Evolutionary conservation across 2,113 vertebrate genomes (phyloP).

Genomic region (Andinoacara biseriatus): DNA sequence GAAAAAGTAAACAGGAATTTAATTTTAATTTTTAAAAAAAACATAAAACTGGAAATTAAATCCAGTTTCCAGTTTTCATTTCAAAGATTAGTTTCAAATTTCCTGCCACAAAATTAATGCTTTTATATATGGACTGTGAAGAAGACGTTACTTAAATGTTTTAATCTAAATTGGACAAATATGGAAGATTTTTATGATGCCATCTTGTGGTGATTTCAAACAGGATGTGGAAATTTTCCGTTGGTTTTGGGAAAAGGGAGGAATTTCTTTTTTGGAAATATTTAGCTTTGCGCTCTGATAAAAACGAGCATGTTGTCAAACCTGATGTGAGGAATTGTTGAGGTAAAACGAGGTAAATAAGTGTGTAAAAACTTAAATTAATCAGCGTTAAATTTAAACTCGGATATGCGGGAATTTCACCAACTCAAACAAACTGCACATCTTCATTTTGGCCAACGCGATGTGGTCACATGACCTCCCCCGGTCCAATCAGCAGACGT

Average conservation of each 20-base stretch:
- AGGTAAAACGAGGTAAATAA: background rate
- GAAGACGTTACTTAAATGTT: accelerated
- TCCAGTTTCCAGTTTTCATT: background rate
- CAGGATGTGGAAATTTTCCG: no score
- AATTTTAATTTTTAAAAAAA: background rate
- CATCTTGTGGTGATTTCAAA: background rate
- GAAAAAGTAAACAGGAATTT: background rate
- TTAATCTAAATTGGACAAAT: background rate
- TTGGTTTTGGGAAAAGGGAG: no score
- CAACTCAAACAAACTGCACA: background rate
- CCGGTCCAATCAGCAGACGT: constrained; percentile 62
- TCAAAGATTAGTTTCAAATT: background rate
- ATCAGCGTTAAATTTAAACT: constrained; percentile 28
- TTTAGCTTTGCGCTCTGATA: no score
- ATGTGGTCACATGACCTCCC: constrained; percentile 53
- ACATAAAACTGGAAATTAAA: background rate
- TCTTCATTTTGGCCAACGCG: constrained; percentile 3
- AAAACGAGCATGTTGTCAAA: accelerated
- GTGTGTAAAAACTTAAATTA: background rate
- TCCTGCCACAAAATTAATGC: background rate
- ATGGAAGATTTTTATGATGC: background rate
- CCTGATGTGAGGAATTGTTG: background rate
- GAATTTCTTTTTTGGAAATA: no score
- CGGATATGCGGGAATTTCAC: background rate
- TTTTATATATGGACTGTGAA: background rate